These are phyloP conservation scores for Diorhabda sublineata DNA, from an alignment of 1,140 invertebrate genomes.

Conservation along the genomic window DNA sequence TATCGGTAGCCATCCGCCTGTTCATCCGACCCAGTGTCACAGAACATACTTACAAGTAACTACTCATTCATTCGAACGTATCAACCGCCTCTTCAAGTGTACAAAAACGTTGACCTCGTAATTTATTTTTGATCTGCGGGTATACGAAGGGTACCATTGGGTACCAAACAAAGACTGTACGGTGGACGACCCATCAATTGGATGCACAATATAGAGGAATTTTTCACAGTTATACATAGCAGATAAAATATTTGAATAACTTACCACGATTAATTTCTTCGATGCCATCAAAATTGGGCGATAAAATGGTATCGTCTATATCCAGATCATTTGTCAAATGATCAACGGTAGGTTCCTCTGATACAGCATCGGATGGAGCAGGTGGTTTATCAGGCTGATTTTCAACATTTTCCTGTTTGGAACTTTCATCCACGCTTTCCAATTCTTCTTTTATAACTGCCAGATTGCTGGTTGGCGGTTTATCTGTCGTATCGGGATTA, in stretches of 20 bases:
- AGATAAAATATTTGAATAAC: neutral
- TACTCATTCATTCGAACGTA: too few species aligned
- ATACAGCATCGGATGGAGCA: neutral
- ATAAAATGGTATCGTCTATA: neutral
- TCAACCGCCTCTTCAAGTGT: too few species aligned
- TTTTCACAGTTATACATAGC: neutral
- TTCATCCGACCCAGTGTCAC: too few species aligned
- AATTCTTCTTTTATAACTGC: conserved; percentile 18
- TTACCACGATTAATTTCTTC: conserved; percentile 1
- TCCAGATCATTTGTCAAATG: too few species aligned
- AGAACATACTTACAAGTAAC: too few species aligned
- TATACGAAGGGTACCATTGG: too few species aligned
- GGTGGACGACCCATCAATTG: too few species aligned
- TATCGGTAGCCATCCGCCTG: too few species aligned
- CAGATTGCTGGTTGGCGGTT: conserved; percentile 15
- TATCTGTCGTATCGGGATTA: conserved; percentile 11
- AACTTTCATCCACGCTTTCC: conserved; percentile 20
- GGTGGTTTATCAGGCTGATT: neutral
- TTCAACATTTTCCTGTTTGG: conserved; percentile 10
- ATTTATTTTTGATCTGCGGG: too few species aligned
- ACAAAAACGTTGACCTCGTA: too few species aligned
- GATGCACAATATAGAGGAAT: neutral
- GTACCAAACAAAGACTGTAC: too few species aligned
- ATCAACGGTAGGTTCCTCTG: neutral
- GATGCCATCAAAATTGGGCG: conserved; percentile 8